A percentile compares a stretch with the other conserved stretches of the same genome.
phyloP scores from a whole-genome alignment of 2,113 vertebrate species.

The Scopus umbretta region DNA sequence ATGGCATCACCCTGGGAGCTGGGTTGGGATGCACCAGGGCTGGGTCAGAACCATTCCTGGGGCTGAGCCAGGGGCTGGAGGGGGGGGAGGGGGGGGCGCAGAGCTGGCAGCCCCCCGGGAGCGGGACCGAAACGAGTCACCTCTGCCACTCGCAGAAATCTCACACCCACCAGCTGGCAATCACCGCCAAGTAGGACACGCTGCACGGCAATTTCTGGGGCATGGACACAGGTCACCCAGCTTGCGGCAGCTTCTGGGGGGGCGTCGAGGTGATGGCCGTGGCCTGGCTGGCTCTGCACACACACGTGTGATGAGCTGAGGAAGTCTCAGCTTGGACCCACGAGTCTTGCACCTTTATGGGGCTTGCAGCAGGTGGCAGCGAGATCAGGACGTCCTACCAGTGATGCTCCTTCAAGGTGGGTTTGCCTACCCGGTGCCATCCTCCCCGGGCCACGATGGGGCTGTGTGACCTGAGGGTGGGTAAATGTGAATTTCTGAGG shows the following conservation, averaged over 20 bases:
- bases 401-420: not conserved
- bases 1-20: not conserved
- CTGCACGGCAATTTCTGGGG: not conserved
- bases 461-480: not conserved
- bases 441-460: not conserved
- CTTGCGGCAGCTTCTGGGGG: not conserved
- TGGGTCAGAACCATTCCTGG: too few relatives aligned
- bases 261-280: not conserved
- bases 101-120: not conserved
- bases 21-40: not conserved
- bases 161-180: not conserved
- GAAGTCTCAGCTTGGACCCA: not conserved
- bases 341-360: not conserved
- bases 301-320: not conserved
- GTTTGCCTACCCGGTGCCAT: too few relatives aligned
- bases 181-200: rapidly evolving
- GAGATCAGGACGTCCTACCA: not conserved
- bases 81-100: too few relatives aligned
- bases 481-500: not conserved
- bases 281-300: not conserved
- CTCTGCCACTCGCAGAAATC: not conserved
- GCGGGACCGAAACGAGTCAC: not conserved
- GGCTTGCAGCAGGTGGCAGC: not conserved
- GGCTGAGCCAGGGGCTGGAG: not conserved
- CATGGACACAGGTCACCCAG: not conserved